Base-by-base conservation (phyloP, 1,140 invertebrate species). In the Asobara japonica region DNA sequence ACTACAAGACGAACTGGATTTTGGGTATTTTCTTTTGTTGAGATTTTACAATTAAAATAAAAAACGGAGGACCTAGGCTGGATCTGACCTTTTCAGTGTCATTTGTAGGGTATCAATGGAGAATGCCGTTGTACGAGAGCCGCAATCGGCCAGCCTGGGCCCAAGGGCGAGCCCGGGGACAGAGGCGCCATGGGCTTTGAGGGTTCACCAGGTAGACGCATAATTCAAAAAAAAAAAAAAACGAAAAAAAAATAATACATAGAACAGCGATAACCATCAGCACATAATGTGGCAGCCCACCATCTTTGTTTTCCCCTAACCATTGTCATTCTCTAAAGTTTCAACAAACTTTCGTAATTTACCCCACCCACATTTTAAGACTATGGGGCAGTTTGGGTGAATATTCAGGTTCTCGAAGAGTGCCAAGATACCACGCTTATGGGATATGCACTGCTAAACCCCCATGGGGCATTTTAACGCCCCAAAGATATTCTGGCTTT, bases 131-230 rank as follows among this genome's bases (percentile, higher is more conserved):
- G 81, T 87, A 71, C 83, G 73, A 84, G 86, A 74, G 88, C 88
- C 72, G 71, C 67, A 45, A 76, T 77, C 65, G 88, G 89, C 61
- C 80, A 83, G 65, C 83, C 85, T 71, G 89, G 89, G 71, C 80
- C 80, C 20, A 88, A 89, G 78, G 89, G 89, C 66, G 88, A 89
- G 74, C 82, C 78, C 69, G 89, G 89, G 27, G 88, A 88, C 68
- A 88, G 84, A 62, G 88, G 87, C 45, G 79, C 79, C 69, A 88
- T 76, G 77, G 88, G 88, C 74, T 83, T 87, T 45, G 74, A 79
- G 71, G 88, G 87, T 73, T 70, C 78, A 77, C 65, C 83, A 88
- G 86, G 88, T 89, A 87, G 77, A 82, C 80, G 80, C 31, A 66
- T 45, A 67, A 74, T 60, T 56, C 18, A 69, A 60, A 3, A 64